These are phyloP conservation scores for Pantelozetes paolii DNA, from an alignment of 2,888 invertebrate species.

Conservation along the genomic window DNA sequence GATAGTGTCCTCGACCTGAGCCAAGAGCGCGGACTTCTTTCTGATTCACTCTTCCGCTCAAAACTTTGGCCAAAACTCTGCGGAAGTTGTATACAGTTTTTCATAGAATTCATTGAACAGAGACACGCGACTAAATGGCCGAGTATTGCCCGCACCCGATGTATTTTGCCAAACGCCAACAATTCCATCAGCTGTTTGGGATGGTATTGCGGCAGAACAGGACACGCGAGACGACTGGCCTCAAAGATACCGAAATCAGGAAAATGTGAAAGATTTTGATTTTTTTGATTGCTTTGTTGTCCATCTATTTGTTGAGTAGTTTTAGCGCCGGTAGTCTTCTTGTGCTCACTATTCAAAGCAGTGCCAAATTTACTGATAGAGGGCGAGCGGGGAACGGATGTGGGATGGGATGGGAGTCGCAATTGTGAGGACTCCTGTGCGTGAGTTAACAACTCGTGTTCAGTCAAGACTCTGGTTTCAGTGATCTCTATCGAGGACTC, in stretches of 20 bases:
- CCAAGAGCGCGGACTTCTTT: conserved; percentile 69
- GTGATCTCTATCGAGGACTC: conserved; percentile 40
- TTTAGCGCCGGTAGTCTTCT: background rate
- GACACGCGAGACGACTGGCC: conserved; percentile 92
- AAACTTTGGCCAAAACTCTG: conserved; percentile 45
- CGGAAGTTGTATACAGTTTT: conserved; percentile 39
- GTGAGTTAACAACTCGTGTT: conserved; percentile 49
- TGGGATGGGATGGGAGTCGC: conserved; percentile 44
- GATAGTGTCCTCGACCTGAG: conserved; percentile 82
- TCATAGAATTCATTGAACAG: conserved; percentile 46
- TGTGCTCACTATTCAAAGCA: background rate
- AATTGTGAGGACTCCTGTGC: conserved; percentile 48
- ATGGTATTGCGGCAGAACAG: conserved; percentile 97
- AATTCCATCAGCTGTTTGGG: conserved; percentile 98
- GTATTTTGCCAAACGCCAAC: conserved; percentile 93
- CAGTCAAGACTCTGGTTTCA: conserved; percentile 50
- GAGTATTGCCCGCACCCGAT: conserved; percentile 96
- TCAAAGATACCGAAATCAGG: conserved; percentile 93
- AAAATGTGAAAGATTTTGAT: conserved; percentile 54
- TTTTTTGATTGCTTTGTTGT: background rate
- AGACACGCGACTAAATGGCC: conserved; percentile 84
- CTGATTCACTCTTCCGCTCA: conserved; percentile 60
- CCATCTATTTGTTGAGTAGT: background rate
- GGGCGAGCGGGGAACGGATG: conserved; percentile 34
- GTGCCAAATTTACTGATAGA: conserved; percentile 4